Base-by-base conservation (phyloP, 2,888 invertebrate species). In the Agrotis ipsilon region DNA sequence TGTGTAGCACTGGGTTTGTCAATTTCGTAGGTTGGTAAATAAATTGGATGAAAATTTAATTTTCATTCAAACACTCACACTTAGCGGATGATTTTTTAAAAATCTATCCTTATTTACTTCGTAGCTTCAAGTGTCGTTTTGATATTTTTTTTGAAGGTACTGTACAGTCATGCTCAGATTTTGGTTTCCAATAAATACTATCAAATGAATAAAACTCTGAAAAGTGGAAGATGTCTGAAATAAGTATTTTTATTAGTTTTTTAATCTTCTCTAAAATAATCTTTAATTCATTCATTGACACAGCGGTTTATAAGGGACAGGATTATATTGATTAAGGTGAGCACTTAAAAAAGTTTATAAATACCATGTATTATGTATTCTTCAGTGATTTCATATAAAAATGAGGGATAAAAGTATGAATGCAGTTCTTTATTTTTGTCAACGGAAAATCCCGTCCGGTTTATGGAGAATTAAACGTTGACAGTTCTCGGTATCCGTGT, bases 401-500 rank as follows among this genome's bases (percentile, higher is more conserved):
- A 45, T 45, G 16, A 4, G 5, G 45, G 45, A 45, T 45, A 16
- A 45, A 54, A 54, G n/a, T 39, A 11, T 39, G 11, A 39, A 11
- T 39, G 39, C 9, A 39, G 39, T 32, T 55, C n/a, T 0, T 13
- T 5, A 32, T 55, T 32, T n/a, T 32, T 55, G 6, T 32, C 14
- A 7, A 55, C 6, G 13, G n/a, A 55, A 55, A n/a, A 32, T n/a
- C n/a, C n/a, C 6, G 6, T n/a, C n/a, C 1, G 32, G 2, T 1
- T 39, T 18, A 19, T 52, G 18, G 14, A 62, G 11, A 11, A 18
- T n/a, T 21, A 21, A 64, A 62, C 27, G 46, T 57, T 67, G 21
- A 6, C 45, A 54, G 21, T 27, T 62, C 49, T 54, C 21, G 13
- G 4, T 14, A 59, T 51, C 62, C 27, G 77, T 84, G 24, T 88